phyloP scores from a whole-genome alignment of 2,113 vertebrate genomes.

The Anoura caudifer region DNA sequence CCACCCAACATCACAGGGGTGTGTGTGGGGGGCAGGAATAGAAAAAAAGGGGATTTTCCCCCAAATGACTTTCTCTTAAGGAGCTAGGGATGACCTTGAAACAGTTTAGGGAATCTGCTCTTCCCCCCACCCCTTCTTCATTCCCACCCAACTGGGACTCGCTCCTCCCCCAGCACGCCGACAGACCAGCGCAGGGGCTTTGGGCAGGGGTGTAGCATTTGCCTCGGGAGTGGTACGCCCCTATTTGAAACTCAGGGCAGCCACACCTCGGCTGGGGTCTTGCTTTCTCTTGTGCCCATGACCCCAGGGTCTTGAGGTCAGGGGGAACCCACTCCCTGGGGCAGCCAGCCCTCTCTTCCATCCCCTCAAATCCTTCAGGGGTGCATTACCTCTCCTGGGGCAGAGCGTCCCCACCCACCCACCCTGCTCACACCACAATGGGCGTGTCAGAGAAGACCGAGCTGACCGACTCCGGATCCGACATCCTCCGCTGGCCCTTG shows the following conservation, averaged over 20 bases:
- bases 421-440: conserved; percentile 90
- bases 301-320: conserved; percentile 53
- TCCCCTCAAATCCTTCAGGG: conserved; percentile 65
- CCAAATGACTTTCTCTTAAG: conserved; percentile 56
- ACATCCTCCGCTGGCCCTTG: conserved; percentile 91
- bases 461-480: conserved; percentile 95
- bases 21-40: conserved; percentile 44
- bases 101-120: conserved; percentile 48
- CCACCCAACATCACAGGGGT: conserved; percentile 43
- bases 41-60: neutral
- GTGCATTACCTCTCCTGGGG: conserved; percentile 67
- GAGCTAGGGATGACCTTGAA: conserved; percentile 60
- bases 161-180: neutral
- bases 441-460: conserved; percentile 98
- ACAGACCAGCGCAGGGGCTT: conserved; percentile 40
- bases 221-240: conserved; percentile 53
- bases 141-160: conserved; percentile 6
- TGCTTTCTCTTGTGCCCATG: conserved; percentile 39
- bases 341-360: conserved; percentile 70
- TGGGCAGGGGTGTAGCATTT: conserved; percentile 40
- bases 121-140: conserved; percentile 41
- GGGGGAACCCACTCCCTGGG: conserved; percentile 62
- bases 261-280: conserved; percentile 47
- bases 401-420: conserved; percentile 63
- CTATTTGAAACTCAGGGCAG: conserved; percentile 29